A percentile compares a stretch with the other conserved stretches of the same genome.
Conservation (phyloP, 2,888 invertebrate genomes). For the Willowsia nigromaculata region DNA sequence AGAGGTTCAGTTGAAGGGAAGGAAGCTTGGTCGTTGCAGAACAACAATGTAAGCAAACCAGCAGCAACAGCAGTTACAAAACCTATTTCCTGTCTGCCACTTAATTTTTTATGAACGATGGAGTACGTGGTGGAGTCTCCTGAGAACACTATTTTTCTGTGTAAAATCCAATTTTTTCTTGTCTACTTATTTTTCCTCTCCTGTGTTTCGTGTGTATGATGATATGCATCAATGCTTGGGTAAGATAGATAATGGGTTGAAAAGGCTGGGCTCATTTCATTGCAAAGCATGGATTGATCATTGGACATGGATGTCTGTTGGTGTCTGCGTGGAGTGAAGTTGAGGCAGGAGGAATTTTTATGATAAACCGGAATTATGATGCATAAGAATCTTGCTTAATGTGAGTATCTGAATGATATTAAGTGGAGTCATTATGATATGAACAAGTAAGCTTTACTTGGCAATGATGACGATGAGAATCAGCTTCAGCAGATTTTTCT, state of each 20-base stretch:
- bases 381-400: slow-evolving; percentile 62
- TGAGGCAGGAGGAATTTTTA: slow-evolving; percentile 62
- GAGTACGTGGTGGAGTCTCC: not conserved
- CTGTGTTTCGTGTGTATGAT: not conserved
- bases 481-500: slow-evolving; percentile 42
- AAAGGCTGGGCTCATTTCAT: slow-evolving; percentile 38
- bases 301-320: slow-evolving; percentile 21
- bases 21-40: slow-evolving; percentile 28
- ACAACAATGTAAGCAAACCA: not conserved
- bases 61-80: slow-evolving; percentile 56
- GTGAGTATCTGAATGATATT: slow-evolving; percentile 9
- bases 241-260: slow-evolving; percentile 64
- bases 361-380: slow-evolving; percentile 64
- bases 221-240: slow-evolving; percentile 51
- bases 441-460: not conserved
- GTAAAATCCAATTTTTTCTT: slow-evolving; percentile 28
- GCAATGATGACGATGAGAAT: slow-evolving; percentile 12
- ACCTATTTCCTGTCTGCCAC: slow-evolving; percentile 63
- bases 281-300: slow-evolving; percentile 4
- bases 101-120: not conserved
- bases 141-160: slow-evolving; percentile 24
- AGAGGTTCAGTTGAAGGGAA: slow-evolving; percentile 10
- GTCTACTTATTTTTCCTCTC: not conserved
- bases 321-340: not conserved
- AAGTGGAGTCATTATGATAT: not conserved